These are phyloP conservation scores for Microtus pennsylvanicus DNA, from an alignment of 2,113 vertebrate species.

Conservation along the genomic window DNA sequence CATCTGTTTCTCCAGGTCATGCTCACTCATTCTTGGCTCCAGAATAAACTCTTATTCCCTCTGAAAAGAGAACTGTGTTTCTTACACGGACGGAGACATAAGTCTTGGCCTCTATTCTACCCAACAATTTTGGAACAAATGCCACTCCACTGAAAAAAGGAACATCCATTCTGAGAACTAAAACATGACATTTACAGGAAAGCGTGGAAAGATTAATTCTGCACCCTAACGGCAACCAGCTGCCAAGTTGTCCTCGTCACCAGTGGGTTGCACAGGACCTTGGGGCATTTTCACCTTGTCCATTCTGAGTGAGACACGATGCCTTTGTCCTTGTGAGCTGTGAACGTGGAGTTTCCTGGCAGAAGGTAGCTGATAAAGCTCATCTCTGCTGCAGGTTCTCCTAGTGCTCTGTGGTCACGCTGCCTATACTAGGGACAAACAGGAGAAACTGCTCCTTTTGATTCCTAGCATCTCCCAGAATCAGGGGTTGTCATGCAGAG, in stretches of 20 bases:
- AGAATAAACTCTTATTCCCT: not conserved
- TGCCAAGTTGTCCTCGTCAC: not conserved
- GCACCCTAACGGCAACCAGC: not conserved
- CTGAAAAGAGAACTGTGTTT: not conserved
- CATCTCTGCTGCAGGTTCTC: fast-evolving
- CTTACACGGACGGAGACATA: not conserved
- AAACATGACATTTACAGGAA: not conserved
- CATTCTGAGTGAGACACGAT: not conserved
- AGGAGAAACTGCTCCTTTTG: not conserved
- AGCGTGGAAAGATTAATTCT: not conserved
- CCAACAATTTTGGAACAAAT: not conserved
- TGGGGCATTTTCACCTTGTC: not conserved
- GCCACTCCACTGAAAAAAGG: not conserved
- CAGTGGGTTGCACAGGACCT: not conserved
- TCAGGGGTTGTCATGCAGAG: not conserved
- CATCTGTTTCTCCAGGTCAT: not conserved
- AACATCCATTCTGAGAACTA: not conserved
- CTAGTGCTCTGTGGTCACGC: too few relatives aligned
- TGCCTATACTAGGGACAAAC: not conserved
- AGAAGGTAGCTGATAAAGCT: fast-evolving
- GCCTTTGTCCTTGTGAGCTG: not conserved
- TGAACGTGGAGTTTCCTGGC: not conserved
- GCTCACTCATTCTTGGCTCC: not conserved
- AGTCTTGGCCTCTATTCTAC: not conserved
- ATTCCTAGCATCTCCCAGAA: not conserved